Conservation (phyloP, 2,797 vertebrate genomes). For the Sus cebifrons region DNA sequence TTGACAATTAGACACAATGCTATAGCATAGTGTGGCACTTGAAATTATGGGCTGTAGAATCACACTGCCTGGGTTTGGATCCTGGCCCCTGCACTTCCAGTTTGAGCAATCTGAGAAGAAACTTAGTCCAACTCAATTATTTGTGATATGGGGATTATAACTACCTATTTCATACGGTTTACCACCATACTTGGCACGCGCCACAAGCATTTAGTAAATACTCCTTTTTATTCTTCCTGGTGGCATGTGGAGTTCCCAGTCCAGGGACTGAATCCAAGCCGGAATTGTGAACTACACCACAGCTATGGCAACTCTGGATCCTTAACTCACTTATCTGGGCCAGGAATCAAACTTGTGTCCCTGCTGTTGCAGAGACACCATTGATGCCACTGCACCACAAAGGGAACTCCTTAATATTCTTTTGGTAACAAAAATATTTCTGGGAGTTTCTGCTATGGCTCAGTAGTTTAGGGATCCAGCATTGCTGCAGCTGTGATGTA, state of each 20-base stretch:
- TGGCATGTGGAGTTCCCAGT: too few species aligned
- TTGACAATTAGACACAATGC: not conserved
- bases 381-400: too few species aligned
- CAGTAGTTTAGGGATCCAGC: too few species aligned
- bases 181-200: not conserved
- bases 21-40: not conserved
- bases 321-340: too few species aligned
- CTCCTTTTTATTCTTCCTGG: too few species aligned
- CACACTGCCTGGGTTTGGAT: not conserved
- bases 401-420: not conserved
- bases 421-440: conserved; percentile 12
- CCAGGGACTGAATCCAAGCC: too few species aligned
- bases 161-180: not conserved
- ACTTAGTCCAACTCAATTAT: not conserved
- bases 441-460: too few species aligned
- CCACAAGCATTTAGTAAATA: not conserved
- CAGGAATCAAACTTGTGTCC: too few species aligned
- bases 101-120: not conserved
- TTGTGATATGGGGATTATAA: not conserved
- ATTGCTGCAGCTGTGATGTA: too few species aligned
- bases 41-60: not conserved
- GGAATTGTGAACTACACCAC: too few species aligned
- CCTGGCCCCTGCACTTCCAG: not conserved
- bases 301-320: too few species aligned
- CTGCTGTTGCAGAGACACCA: too few species aligned